Evolutionary conservation across 2,888 invertebrate genomes (phyloP).

Genomic region (Catocala sponsa): DNA sequence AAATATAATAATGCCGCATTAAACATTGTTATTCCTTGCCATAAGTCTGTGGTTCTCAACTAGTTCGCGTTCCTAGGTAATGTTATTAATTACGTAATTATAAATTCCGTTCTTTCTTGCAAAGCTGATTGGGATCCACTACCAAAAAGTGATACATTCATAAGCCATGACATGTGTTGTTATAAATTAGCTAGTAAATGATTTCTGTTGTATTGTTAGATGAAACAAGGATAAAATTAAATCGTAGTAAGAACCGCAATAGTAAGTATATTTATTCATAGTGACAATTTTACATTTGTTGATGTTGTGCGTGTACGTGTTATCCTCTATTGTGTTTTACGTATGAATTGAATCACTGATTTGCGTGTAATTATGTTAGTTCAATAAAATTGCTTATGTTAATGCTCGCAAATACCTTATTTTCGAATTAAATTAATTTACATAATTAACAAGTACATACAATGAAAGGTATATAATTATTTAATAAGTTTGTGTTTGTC

Average conservation of each 20-base stretch:
- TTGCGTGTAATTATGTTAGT: too few relatives aligned
- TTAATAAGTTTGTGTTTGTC: not conserved
- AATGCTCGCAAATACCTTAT: not conserved
- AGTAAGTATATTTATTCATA: constrained; percentile 19
- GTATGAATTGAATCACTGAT: too few relatives aligned
- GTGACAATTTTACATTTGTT: constrained; percentile 41
- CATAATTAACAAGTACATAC: constrained; percentile 11
- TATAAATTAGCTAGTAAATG: constrained; percentile 33
- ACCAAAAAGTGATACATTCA: constrained; percentile 24
- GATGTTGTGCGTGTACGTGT: constrained; percentile 47
- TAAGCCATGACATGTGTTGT: constrained; percentile 40
- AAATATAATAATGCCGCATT: constrained; percentile 13
- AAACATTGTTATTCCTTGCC: constrained; percentile 54
- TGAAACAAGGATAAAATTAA: not conserved
- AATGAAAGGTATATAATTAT: constrained; percentile 1
- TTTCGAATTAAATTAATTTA: not conserved
- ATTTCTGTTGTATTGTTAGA: constrained; percentile 10
- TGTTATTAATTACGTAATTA: too few relatives aligned
- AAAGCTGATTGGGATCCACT: too few relatives aligned
- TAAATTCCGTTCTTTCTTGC: too few relatives aligned
- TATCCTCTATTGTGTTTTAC: not conserved
- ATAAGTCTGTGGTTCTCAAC: constrained; percentile 27
- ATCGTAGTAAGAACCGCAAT: not conserved
- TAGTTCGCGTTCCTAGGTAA: too few relatives aligned
- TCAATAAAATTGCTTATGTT: too few relatives aligned